Evolutionary conservation across 2,113 vertebrate species (phyloP), one percentile per base, ranked within the genome.

Genomic region (Phylloscopus trochilus): DNA sequence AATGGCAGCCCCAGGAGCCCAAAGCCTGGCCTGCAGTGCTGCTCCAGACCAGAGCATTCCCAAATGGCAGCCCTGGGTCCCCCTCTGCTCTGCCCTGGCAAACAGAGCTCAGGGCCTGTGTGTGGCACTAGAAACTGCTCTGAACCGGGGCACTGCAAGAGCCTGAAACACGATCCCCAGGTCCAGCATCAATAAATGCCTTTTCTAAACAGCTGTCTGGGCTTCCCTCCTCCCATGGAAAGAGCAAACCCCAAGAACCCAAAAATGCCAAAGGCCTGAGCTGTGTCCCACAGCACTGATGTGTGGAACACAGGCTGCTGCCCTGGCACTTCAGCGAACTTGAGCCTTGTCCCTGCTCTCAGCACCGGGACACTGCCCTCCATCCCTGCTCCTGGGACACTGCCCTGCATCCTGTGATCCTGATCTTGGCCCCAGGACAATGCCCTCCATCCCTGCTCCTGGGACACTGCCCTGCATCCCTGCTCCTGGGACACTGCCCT

Each of bases 171-270:
- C 1, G 2, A 73, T 30, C n/a, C 2, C 41, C 18, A 30, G 9
- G 12, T 14, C 39, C 21, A 13, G 19, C 5, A 7, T 0, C 9
- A 5, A 2, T 39, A 89, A 84, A 55, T 1, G 21, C 3, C 23
- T 35, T n/a, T 47, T 43, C 52, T 39, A 11, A 47, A 35, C 37
- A 52, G 15, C 15, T 14, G 3, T 1, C 21, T 1, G 0, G 2
- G 27, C n/a, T 52, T 24, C 53, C 23, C 26, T 46, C 39, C 31
- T 15, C 43, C 13, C 7, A 5, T 15, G 23, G 18, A 31, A 49
- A 66, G 9, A 37, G n/a, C 19, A 63, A 70, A 66, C 19, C 26
- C 4, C 24, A 64, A 18, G 35, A 63, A 55, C 21, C 9, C 4
- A 19, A 62, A 87, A 43, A 52, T 11, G 59, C 41, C 43, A 15